Percentiles rank a stretch among this genome's conserved stretches.
Conservation (phyloP, 1,140 invertebrate genomes). For the Glomeris maerens region DNA sequence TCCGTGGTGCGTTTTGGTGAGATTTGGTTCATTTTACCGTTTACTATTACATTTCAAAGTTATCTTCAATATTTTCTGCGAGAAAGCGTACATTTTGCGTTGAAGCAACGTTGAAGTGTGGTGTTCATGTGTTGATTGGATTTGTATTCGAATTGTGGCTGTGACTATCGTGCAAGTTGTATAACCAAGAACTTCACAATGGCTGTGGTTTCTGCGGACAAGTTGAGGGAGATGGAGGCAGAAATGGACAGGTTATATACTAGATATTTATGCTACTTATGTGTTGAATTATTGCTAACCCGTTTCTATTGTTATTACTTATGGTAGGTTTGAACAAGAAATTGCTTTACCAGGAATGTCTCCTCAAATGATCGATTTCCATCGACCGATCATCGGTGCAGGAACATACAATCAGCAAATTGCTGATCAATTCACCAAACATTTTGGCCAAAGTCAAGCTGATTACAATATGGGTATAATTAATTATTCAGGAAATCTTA, state of each 20-base stretch:
- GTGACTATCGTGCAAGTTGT: too few species aligned
- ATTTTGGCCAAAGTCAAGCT: constrained; percentile 40
- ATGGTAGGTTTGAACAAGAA: constrained; percentile 64
- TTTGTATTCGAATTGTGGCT: too few species aligned
- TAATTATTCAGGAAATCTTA: too few species aligned
- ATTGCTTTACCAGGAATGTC: constrained; percentile 46
- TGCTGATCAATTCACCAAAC: constrained; percentile 42
- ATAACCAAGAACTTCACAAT: constrained; percentile 4
- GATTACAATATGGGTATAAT: constrained; percentile 15
- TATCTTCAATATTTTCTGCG: too few species aligned
- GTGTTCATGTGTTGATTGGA: too few species aligned
- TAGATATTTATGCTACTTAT: constrained; percentile 4
- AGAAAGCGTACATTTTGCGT: too few species aligned
- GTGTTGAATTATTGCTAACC: background rate
- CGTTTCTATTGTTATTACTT: constrained; percentile 5
- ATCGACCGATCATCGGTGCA: constrained; percentile 44
- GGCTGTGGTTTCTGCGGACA: background rate
- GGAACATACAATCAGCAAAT: constrained; percentile 43
- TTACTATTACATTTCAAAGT: too few species aligned
- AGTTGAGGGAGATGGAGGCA: constrained; percentile 51
- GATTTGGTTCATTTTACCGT: too few species aligned
- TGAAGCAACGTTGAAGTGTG: too few species aligned
- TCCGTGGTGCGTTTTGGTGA: too few species aligned
- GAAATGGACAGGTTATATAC: constrained; percentile 57
- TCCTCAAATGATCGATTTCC: constrained; percentile 13